Percentiles rank a stretch among this genome's conserved stretches.
Evolutionary conservation across 1,140 invertebrate genomes (phyloP).

Genomic region (Sarcophaga bullata): DNA sequence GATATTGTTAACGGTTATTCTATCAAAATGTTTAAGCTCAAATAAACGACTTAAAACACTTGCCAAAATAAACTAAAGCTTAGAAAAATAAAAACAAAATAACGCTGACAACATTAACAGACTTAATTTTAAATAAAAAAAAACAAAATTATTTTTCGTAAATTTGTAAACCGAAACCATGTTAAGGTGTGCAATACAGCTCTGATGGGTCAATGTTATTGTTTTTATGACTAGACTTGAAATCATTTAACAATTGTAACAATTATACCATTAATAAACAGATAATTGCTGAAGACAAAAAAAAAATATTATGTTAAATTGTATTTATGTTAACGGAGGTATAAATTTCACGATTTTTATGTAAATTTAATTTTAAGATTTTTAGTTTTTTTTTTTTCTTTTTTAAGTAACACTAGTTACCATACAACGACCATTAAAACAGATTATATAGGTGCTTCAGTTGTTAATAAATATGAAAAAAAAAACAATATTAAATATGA

Average conservation of each 20-base stretch:
- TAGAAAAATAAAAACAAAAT: background rate
- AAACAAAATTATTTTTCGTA: background rate
- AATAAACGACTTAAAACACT: background rate
- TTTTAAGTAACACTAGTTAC: background rate
- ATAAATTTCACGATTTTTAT: slow-evolving; percentile 14
- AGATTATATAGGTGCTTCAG: background rate
- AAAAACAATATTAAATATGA: background rate
- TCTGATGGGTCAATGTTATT: background rate
- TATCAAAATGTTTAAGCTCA: background rate
- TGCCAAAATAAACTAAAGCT: background rate
- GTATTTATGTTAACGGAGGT: background rate
- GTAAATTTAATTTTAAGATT: background rate
- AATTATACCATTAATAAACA: background rate
- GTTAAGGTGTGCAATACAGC: background rate
- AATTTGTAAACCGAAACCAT: slow-evolving; percentile 1
- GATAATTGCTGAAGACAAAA: background rate
- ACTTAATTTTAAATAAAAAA: background rate
- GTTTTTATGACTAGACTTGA: background rate
- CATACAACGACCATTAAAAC: background rate
- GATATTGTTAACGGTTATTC: slow-evolving; percentile 4
- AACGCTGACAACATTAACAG: background rate
- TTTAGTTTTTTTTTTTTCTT: too few relatives aligned
- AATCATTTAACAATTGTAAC: background rate
- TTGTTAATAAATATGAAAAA: too few relatives aligned
- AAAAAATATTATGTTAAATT: slow-evolving; percentile 8